A percentile compares a stretch with the other conserved stretches of the same genome.
These are phyloP conservation scores for Barbus barbus DNA, from an alignment of 2,113 vertebrate species.

Conservation along the genomic window DNA sequence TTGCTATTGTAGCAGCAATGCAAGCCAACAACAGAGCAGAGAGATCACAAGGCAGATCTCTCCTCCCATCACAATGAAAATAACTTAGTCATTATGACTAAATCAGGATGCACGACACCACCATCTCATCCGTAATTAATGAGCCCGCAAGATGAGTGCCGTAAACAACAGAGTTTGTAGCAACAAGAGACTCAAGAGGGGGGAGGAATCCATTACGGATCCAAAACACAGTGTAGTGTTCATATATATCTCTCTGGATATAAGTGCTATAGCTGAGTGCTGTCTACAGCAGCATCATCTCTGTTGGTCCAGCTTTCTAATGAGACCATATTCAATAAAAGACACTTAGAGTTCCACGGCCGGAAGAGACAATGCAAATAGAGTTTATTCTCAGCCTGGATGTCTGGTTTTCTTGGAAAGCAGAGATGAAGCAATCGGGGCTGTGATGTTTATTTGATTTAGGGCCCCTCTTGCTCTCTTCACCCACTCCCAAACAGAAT, in stretches of 20 bases:
- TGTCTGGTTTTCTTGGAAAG: constrained; percentile 68
- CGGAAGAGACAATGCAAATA: constrained; percentile 65
- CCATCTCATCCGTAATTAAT: constrained; percentile 1
- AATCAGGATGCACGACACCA: not conserved
- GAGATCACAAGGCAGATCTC: not conserved
- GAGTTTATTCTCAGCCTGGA: constrained; percentile 68
- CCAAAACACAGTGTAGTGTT: not conserved
- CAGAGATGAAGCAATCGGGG: constrained; percentile 70
- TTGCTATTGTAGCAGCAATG: not conserved
- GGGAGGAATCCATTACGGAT: constrained; percentile 34
- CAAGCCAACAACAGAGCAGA: not conserved
- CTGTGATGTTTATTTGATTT: constrained; percentile 63
- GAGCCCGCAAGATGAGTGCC: constrained; percentile 40
- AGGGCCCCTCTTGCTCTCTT: constrained; percentile 39
- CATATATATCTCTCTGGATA: not conserved
- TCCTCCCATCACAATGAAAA: constrained; percentile 10
- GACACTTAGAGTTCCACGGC: constrained; percentile 65
- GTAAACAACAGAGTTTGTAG: constrained; percentile 64
- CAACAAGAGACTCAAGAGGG: constrained; percentile 52
- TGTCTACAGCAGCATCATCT: constrained; percentile 51
- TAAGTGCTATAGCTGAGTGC: constrained; percentile 38
- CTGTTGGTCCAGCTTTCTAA: constrained; percentile 61
- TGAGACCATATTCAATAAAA: constrained; percentile 71
- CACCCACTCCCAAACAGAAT: not conserved
- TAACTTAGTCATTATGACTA: constrained; percentile 24